Evolutionary conservation across 2,888 invertebrate genomes (phyloP).

Genomic region (Ornithoptera alexandrae): DNA sequence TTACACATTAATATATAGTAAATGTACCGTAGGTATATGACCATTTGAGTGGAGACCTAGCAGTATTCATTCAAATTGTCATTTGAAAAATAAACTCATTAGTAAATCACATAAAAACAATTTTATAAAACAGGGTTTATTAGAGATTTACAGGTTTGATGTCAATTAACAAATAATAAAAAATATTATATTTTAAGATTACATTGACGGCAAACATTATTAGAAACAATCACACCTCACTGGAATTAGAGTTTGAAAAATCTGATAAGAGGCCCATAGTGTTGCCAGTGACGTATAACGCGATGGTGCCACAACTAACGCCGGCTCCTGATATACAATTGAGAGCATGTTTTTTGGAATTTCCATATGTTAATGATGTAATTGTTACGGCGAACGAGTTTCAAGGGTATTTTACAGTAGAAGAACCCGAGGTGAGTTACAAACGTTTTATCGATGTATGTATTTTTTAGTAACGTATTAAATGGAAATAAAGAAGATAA

Average conservation of each 20-base stretch:
- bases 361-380: slow-evolving; percentile 73
- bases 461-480: neutral
- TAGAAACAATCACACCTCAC: slow-evolving; percentile 64
- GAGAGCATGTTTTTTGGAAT: slow-evolving; percentile 81
- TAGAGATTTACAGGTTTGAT: no score
- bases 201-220: slow-evolving; percentile 76
- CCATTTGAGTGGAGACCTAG: no score
- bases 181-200: slow-evolving; percentile 56
- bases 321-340: slow-evolving; percentile 75
- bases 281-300: slow-evolving; percentile 75
- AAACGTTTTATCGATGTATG: neutral
- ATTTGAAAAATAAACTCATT: no score
- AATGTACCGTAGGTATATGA: no score
- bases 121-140: no score
- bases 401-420: slow-evolving; percentile 70
- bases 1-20: no score
- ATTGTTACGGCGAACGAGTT: slow-evolving; percentile 68
- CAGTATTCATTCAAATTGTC: no score
- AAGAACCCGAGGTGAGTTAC: slow-evolving; percentile 53
- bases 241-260: slow-evolving; percentile 80
- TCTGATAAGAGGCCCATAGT: slow-evolving; percentile 76
- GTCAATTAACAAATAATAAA: no score
- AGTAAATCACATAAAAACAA: no score
- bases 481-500: neutral
- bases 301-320: slow-evolving; percentile 70